Evolutionary conservation across 2,113 vertebrate genomes (phyloP).

Genomic region (Sapajus apella): DNA sequence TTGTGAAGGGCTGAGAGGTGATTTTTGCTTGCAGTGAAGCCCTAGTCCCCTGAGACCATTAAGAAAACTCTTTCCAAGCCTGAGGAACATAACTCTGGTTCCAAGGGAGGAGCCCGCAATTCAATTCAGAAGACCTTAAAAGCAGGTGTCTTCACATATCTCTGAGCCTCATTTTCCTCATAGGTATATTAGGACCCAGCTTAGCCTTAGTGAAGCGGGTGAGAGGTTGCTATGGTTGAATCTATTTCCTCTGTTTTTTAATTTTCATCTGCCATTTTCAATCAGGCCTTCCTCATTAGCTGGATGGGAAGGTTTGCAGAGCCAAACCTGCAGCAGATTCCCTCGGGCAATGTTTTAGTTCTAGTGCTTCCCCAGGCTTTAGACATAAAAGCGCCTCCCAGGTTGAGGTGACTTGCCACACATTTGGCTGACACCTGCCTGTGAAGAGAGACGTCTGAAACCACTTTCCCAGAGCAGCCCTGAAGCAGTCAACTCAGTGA

Average conservation of each 20-base stretch:
- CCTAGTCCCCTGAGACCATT: neutral
- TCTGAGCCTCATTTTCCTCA: constrained; percentile 41
- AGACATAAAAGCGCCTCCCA: constrained; percentile 49
- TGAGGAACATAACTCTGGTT: neutral
- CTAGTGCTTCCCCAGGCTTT: constrained; percentile 43
- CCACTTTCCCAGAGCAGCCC: constrained; percentile 49
- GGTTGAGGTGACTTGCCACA: constrained; percentile 38
- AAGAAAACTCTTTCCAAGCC: constrained; percentile 23
- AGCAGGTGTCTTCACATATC: neutral
- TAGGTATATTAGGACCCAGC: neutral
- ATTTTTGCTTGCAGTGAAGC: constrained; percentile 22
- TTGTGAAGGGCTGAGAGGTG: neutral
- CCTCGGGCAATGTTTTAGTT: constrained; percentile 48
- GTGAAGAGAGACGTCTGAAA: constrained; percentile 52
- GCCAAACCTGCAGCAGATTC: constrained; percentile 31
- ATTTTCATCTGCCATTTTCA: constrained; percentile 24
- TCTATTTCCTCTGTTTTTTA: neutral
- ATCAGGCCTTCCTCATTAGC: constrained; percentile 64
- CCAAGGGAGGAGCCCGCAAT: neutral
- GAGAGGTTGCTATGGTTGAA: neutral
- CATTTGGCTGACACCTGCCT: constrained; percentile 51
- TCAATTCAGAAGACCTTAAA: neutral
- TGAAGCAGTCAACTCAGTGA: constrained; percentile 35
- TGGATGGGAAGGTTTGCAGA: constrained; percentile 31
- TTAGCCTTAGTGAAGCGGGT: neutral